A percentile compares a stretch with the other conserved stretches of the same genome.
Evolutionary conservation across 2,888 invertebrate species (phyloP).

Genomic region (Leucophenga montana): DNA sequence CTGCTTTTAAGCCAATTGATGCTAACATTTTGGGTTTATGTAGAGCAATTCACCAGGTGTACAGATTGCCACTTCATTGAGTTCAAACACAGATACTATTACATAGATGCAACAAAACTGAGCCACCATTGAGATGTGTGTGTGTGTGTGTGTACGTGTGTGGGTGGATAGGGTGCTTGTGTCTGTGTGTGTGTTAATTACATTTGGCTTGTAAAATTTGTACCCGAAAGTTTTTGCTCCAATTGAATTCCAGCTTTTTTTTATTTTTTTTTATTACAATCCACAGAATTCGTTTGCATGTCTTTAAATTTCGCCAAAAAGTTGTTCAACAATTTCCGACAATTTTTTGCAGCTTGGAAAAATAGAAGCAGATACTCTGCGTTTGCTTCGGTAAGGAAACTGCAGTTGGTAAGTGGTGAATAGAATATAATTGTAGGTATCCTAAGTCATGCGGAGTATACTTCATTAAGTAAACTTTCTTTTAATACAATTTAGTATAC

Average conservation of each 20-base stretch:
- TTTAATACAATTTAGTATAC: no score
- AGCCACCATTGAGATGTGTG: no score
- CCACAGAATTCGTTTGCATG: no score
- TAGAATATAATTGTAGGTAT: no score
- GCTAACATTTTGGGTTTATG: constrained; percentile 30
- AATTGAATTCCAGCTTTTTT: neutral
- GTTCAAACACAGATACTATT: constrained; percentile 14
- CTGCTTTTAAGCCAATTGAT: constrained; percentile 49
- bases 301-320: no score
- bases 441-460: no score
- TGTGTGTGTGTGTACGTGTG: constrained; percentile 26
- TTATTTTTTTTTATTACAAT: neutral
- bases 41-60: constrained; percentile 49
- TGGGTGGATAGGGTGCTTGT: constrained; percentile 16
- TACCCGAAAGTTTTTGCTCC: neutral
- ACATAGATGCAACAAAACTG: neutral
- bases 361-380: no score
- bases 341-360: no score
- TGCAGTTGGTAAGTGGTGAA: no score
- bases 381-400: no score
- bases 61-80: constrained; percentile 46
- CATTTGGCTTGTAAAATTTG: constrained; percentile 54
- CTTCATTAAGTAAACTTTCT: no score
- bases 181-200: constrained; percentile 59
- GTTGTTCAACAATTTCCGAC: no score